Base-by-base conservation (phyloP, 2,113 vertebrate genomes). In the Colinus virginianus region DNA sequence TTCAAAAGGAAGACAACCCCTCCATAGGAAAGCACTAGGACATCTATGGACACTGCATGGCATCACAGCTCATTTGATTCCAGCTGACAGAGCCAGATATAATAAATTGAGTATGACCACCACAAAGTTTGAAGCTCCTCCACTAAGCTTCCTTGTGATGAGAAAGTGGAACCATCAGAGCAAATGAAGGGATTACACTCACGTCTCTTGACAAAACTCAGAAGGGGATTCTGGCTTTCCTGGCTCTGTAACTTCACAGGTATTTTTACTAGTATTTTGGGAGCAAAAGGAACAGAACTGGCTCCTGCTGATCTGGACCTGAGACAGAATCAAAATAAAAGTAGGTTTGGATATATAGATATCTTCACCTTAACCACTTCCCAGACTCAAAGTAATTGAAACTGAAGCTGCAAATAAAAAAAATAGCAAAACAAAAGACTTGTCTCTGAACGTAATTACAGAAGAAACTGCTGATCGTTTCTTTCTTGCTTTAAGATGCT, bases 181-280 rank as follows among this genome's bases (percentile, higher is more conserved):
- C 79, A 91, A 91, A 92, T 43, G 17, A 74, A 93, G 13, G 34
- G 38, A 87, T 87, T 94, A 70, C 46, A 55, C 51, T 77, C 64
- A 68, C 26, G 26, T 85, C 48, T 79, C 46, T 22, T 19, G 30
- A 26, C 68, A 84, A 88, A 95, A 91, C 22, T 61, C 59, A 67
- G 70, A 75, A 11, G 36, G 28, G 66, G 28, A 32, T 45, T 83
- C 70, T 85, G 75, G 76, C 38, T 83, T 78, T 78, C 56, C 32
- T 13, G 22, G 20, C n/a, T 84, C 40, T 72, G 22, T 76, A 92
- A 91, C 82, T 56, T 84, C 28, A 30, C 17, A 45, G 71, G 30
- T 55, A 36, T 81, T 90, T 94, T 72, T 69, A 53, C 19, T 30
- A 71, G 36, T 34, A 53, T 64, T 90, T 68, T 42, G 32, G 30